Percentiles rank a stretch among this genome's conserved stretches.
These are phyloP conservation scores for Avahi laniger DNA, from an alignment of 2,797 vertebrate genomes.

Conservation along the genomic window DNA sequence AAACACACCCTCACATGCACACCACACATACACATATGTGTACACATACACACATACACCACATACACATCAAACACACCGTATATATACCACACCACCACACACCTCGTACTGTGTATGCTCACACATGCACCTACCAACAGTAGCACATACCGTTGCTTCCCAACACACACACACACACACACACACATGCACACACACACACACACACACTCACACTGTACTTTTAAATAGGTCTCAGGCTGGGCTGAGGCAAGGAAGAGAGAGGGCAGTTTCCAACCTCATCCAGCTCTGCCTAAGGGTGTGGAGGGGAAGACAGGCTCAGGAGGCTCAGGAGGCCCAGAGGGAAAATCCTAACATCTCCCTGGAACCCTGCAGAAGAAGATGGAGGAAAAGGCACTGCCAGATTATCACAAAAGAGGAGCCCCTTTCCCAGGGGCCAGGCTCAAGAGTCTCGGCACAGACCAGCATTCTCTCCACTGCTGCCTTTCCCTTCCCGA, in stretches of 20 bases:
- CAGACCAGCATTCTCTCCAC: background rate
- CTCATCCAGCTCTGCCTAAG: background rate
- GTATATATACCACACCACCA: background rate
- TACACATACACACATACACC: background rate
- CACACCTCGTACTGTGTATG: background rate
- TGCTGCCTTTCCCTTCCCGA: background rate
- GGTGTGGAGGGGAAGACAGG: background rate
- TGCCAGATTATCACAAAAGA: background rate
- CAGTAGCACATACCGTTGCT: background rate
- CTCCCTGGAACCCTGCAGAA: background rate
- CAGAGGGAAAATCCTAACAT: background rate
- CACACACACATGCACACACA: background rate
- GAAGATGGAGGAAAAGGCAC: background rate
- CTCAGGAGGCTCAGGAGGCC: background rate
- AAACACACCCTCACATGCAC: background rate
- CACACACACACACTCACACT: background rate
- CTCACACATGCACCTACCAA: too few relatives aligned
- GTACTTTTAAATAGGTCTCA: background rate
- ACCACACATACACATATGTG: background rate
- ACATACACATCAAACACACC: background rate
- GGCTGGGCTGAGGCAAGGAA: background rate
- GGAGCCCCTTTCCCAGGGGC: background rate
- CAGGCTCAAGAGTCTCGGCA: background rate
- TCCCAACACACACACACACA: background rate
- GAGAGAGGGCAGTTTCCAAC: background rate